These are phyloP conservation scores for Clarias gariepinus DNA, from an alignment of 2,113 vertebrate species.

Conservation along the genomic window DNA sequence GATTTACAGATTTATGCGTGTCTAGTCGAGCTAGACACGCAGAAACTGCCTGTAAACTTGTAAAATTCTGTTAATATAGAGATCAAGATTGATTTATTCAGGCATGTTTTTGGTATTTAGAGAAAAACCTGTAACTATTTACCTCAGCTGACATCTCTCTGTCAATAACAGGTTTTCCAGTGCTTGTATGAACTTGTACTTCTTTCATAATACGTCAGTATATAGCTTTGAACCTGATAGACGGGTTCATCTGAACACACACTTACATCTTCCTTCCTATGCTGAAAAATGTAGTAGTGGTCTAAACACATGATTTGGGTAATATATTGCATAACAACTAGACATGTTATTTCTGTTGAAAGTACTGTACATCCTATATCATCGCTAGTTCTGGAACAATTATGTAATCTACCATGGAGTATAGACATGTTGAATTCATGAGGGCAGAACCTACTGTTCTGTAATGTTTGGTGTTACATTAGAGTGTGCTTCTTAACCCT, in stretches of 20 bases:
- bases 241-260: not conserved
- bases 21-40: not conserved
- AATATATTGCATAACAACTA: not conserved
- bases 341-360: not conserved
- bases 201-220: not conserved
- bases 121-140: not conserved
- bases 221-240: not conserved
- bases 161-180: not conserved
- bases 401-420: not conserved
- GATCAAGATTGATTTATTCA: no score
- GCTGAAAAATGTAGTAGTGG: not conserved
- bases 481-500: not conserved
- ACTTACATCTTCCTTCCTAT: no score
- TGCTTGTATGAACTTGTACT: slow-evolving; percentile 16
- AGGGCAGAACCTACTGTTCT: not conserved
- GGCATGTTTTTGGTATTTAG: no score
- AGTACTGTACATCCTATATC: no score
- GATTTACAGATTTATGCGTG: not conserved
- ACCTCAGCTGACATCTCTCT: not conserved
- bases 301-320: not conserved
- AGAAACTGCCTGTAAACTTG: no score
- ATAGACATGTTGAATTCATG: not conserved
- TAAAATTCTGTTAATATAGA: no score
- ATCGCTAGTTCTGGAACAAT: no score
- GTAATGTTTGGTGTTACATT: not conserved